phyloP scores from a whole-genome alignment of 2,888 invertebrate species.

The Creontiades dilutus region DNA sequence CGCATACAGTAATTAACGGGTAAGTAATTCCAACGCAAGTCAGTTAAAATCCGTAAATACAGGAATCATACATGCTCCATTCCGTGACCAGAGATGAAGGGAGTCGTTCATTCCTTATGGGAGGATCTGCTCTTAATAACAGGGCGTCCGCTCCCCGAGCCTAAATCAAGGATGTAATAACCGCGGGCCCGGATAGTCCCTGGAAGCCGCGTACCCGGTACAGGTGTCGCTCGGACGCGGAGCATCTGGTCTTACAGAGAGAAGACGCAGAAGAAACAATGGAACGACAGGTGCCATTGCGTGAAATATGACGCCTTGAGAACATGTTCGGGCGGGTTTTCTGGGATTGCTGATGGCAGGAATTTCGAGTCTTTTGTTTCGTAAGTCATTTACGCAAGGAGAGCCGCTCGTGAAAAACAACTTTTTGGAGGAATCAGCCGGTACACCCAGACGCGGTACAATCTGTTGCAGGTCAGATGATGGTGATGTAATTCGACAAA shows the following conservation, averaged over 20 bases:
- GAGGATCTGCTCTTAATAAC: not conserved
- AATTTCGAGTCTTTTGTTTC: not conserved
- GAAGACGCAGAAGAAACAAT: conserved; percentile 54
- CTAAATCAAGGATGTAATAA: conserved; percentile 28
- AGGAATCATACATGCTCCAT: conserved; percentile 31
- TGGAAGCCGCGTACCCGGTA: not conserved
- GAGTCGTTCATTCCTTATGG: not conserved
- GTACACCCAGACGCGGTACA: no score
- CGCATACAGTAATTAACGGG: not conserved
- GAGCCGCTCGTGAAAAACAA: not conserved
- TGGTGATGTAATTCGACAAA: no score
- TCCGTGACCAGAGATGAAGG: conserved; percentile 12
- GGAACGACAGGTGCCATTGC: conserved; percentile 67
- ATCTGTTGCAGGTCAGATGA: no score
- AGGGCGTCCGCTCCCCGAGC: not conserved
- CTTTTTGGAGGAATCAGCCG: no score
- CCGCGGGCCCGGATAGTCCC: conserved; percentile 22
- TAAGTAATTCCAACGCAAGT: not conserved
- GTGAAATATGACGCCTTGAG: conserved; percentile 68
- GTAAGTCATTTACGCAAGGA: not conserved
- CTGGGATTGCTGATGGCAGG: conserved; percentile 1
- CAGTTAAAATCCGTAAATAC: conserved; percentile 7
- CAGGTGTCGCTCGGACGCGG: conserved; percentile 51
- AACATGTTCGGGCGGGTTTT: conserved; percentile 1
- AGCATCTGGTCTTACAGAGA: conserved; percentile 41